These are phyloP conservation scores for Aratinga solstitialis DNA, from an alignment of 2,797 vertebrate species.

Conservation along the genomic window DNA sequence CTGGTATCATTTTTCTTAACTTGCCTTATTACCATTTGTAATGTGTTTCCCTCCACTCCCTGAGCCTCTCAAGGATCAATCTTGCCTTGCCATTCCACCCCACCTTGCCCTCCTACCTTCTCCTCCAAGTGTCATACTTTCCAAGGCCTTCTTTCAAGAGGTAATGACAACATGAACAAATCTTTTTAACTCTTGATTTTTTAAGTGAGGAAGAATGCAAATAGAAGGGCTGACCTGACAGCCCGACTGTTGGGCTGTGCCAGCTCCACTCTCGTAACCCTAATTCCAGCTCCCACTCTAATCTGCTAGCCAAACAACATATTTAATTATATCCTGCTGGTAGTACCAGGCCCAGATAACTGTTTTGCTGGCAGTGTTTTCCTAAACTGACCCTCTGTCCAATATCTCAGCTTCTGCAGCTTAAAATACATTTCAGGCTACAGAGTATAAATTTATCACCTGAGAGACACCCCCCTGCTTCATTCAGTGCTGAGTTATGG, in stretches of 20 bases:
- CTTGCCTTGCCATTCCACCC: conserved; percentile 19
- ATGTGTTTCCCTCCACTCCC: conserved; percentile 37
- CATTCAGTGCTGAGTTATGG: background rate
- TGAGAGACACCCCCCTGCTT: background rate
- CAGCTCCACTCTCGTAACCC: background rate
- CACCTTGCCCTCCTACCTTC: background rate
- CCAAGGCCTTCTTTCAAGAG: conserved; percentile 22
- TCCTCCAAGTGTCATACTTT: conserved; percentile 17
- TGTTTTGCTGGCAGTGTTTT: conserved; percentile 1
- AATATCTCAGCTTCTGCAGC: background rate
- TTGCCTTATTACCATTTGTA: conserved; percentile 64
- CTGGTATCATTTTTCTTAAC: conserved; percentile 73
- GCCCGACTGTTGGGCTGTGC: background rate
- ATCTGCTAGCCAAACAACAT: conserved; percentile 17
- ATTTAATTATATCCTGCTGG: conserved; percentile 37
- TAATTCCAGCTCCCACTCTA: conserved; percentile 32
- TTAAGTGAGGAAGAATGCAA: background rate
- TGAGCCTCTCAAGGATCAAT: conserved; percentile 51
- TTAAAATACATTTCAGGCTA: conserved; percentile 12
- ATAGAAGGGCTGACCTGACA: background rate
- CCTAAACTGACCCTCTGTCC: conserved; percentile 15
- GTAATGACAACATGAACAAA: conserved; percentile 33
- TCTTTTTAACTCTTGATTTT: background rate
- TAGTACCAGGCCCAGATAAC: conserved; percentile 49
- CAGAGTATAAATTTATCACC: conserved; percentile 31